phyloP scores from a whole-genome alignment of 2,797 vertebrate species.

The Euthynnus affinis region DNA sequence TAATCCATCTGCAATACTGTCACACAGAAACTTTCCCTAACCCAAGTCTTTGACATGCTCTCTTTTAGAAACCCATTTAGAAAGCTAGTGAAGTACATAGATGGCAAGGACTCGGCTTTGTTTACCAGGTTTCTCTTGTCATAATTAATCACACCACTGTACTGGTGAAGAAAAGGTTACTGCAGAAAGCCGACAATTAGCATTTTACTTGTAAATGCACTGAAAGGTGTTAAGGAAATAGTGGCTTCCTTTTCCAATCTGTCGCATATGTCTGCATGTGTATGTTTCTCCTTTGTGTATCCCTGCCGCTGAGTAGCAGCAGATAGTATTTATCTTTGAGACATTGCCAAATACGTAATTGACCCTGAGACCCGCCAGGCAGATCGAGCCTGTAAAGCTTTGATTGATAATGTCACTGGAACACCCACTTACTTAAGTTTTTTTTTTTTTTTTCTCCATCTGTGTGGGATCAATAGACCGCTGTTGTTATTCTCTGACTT shows the following conservation, averaged over 20 bases:
- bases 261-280: background rate
- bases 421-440: conserved; percentile 18
- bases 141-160: background rate
- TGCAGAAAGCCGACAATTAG: background rate
- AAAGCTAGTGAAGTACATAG: background rate
- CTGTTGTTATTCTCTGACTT: background rate
- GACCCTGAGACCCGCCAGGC: conserved; percentile 32
- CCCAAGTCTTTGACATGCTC: background rate
- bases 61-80: background rate
- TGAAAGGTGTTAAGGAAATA: background rate
- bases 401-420: conserved; percentile 38
- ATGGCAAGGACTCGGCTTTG: background rate
- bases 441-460: background rate
- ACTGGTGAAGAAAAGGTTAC: background rate
- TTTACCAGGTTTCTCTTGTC: background rate
- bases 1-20: background rate
- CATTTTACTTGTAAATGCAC: background rate
- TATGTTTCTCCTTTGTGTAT: background rate
- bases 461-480: conserved; percentile 8
- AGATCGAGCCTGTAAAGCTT: conserved; percentile 20
- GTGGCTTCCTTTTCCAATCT: background rate
- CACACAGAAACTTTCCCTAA: background rate
- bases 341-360: conserved; percentile 26
- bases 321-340: too few species aligned
- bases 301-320: background rate